These are phyloP conservation scores for Panzeria rudis DNA, from an alignment of 2,888 invertebrate genomes.

Conservation along the genomic window DNA sequence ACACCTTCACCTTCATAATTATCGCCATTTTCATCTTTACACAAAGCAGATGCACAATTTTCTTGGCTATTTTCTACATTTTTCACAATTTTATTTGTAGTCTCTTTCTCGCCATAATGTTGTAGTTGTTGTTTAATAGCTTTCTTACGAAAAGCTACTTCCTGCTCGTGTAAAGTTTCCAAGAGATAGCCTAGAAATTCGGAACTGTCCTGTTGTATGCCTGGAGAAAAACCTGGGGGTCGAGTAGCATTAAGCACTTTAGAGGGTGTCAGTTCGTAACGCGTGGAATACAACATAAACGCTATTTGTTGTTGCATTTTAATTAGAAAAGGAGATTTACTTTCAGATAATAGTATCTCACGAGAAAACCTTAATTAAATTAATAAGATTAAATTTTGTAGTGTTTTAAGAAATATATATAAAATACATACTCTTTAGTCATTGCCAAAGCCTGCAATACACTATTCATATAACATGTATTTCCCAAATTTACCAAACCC, in stretches of 20 bases:
- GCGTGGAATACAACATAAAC: conserved; percentile 87
- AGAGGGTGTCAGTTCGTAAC: conserved; percentile 88
- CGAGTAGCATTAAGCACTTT: conserved; percentile 89
- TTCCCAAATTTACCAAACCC: conserved; percentile 92
- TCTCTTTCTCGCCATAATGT: neutral
- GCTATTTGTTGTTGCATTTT: conserved; percentile 90
- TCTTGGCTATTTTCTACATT: conserved; percentile 19
- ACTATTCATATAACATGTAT: conserved; percentile 96
- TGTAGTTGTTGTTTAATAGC: neutral
- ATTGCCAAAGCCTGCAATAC: conserved; percentile 92
- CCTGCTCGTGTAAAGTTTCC: conserved; percentile 89
- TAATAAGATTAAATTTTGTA: neutral
- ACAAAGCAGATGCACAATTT: conserved; percentile 61
- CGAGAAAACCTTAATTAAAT: conserved; percentile 86
- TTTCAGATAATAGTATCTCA: conserved; percentile 86
- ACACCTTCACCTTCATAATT: neutral
- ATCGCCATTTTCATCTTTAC: conserved; percentile 47
- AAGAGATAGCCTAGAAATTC: conserved; percentile 90
- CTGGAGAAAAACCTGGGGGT: conserved; percentile 90
- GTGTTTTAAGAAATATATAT: neutral
- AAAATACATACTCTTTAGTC: conserved; percentile 88
- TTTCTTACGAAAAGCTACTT: conserved; percentile 80
- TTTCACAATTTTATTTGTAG: neutral
- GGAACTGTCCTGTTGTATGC: conserved; percentile 94
- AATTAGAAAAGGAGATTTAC: conserved; percentile 85